These are phyloP conservation scores for Cynoglossus semilaevis DNA, from an alignment of 2,113 vertebrate genomes.

Conservation along the genomic window DNA sequence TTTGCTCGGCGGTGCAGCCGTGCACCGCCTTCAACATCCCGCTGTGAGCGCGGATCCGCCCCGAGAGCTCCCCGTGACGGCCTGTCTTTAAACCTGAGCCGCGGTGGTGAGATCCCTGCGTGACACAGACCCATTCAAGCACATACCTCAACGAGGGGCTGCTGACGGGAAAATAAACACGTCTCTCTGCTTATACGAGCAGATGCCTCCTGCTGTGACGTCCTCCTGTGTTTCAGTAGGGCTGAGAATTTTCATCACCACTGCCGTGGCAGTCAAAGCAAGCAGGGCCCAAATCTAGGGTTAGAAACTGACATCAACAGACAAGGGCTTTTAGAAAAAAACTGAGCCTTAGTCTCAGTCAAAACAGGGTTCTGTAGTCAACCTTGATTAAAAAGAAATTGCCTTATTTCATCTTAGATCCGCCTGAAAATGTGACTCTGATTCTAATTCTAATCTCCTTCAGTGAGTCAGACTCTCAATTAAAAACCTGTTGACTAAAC, in stretches of 20 bases:
- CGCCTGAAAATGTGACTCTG: no score
- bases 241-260: slow-evolving; percentile 48
- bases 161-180: slow-evolving; percentile 79
- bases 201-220: slow-evolving; percentile 53
- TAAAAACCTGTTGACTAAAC: no score
- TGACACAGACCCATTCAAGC: slow-evolving; percentile 68
- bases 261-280: slow-evolving; percentile 21
- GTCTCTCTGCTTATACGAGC: slow-evolving; percentile 59
- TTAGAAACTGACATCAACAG: no score
- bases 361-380: no score
- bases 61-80: slow-evolving; percentile 67
- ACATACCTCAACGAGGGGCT: slow-evolving; percentile 69
- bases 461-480: no score
- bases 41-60: slow-evolving; percentile 73
- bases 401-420: no score
- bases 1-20: slow-evolving; percentile 65
- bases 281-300: slow-evolving; percentile 22
- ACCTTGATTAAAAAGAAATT: no score
- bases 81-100: slow-evolving; percentile 70
- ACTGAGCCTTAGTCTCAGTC: no score
- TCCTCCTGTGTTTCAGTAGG: slow-evolving; percentile 59
- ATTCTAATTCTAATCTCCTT: no score
- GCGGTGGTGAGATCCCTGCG: slow-evolving; percentile 62
- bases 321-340: no score
- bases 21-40: slow-evolving; percentile 63